Evolutionary conservation across 1,140 invertebrate genomes (phyloP).

Genomic region (Drosophila truncata): DNA sequence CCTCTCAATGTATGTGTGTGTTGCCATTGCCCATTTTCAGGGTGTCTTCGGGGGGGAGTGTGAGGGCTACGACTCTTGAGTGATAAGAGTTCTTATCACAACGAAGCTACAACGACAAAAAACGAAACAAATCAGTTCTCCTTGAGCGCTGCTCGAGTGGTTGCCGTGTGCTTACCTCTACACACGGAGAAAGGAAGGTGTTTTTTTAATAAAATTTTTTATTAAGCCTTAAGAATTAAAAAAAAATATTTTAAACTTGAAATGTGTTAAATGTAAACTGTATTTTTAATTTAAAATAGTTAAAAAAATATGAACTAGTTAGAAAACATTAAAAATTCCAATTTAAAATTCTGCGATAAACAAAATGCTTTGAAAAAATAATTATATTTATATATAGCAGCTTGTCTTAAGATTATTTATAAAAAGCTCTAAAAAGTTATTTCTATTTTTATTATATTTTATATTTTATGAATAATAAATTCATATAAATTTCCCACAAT

Average conservation of each 20-base stretch:
- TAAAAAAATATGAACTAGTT: too few relatives aligned
- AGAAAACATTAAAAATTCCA: too few relatives aligned
- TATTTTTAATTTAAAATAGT: background rate
- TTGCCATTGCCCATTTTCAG: slow-evolving; percentile 9
- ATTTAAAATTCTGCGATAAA: too few relatives aligned
- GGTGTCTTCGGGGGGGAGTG: background rate
- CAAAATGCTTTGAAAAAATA: background rate
- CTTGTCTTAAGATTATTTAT: background rate
- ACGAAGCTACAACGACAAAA: slow-evolving; percentile 13
- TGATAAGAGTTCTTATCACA: slow-evolving; percentile 48
- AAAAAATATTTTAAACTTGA: too few relatives aligned
- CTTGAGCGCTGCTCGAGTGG: slow-evolving; percentile 42
- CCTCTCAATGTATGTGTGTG: background rate
- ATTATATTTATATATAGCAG: too few relatives aligned
- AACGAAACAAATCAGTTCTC: slow-evolving; percentile 58
- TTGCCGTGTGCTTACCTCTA: slow-evolving; percentile 43
- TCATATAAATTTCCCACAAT: background rate
- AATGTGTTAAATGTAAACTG: background rate
- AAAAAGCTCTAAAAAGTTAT: background rate
- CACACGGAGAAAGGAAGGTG: background rate
- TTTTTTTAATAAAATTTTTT: background rate
- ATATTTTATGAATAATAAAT: background rate
- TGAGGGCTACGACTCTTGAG: background rate
- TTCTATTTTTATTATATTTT: background rate
- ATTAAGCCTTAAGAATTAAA: background rate